Base-by-base conservation (phyloP, 2,113 vertebrate species). In the Malurus cyaneus region DNA sequence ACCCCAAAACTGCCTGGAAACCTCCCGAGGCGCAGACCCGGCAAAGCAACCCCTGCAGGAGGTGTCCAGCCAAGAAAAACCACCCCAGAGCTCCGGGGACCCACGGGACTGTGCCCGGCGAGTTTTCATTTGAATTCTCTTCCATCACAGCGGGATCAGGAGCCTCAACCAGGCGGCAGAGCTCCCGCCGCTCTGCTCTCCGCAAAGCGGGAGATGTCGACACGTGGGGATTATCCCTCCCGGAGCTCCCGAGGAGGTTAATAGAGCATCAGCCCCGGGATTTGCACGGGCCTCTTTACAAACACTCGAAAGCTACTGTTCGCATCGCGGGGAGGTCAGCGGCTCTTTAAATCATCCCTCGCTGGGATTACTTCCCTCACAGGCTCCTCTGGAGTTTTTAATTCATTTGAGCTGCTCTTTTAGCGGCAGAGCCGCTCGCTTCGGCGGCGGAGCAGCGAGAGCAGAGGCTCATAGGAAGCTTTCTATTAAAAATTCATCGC, bases 401-500 rank as follows among this genome's bases (percentile, higher is more conserved):
- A 96, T 95, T 97, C 79, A 21, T 88, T 91, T 62, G 95, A 96
- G 95, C 95, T 95, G 94, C 80, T 91, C 19, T 83, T 92, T 89
- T 73, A 87, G 82, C 69, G 28, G 88, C 88, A 13, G 88, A 83
- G 50, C 80, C 41, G 2, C 80, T 64, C 25, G 4, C 92, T 95
- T 42, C 16, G 3, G 17, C 28, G 46, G 67, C 74, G 1, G 87
- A 93, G 90, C 83, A n/a, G 84, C 8, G 65, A 88, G 92, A 31
- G n/a, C 46, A 14, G 94, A 39, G 96, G 78, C 83, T 92, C 64
- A 6, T 36, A 96, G 96, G 97, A 97, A 97, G 92, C 81, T 93
- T 97, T 97, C 93, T 88, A 97, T 97, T 97, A 97, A 97, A 97
- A 96, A 96, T 95, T 90, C 96, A 96, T 97, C 26, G 24, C 92